These are phyloP conservation scores for Eumaeus atala DNA, from an alignment of 1,140 invertebrate genomes.

Conservation along the genomic window DNA sequence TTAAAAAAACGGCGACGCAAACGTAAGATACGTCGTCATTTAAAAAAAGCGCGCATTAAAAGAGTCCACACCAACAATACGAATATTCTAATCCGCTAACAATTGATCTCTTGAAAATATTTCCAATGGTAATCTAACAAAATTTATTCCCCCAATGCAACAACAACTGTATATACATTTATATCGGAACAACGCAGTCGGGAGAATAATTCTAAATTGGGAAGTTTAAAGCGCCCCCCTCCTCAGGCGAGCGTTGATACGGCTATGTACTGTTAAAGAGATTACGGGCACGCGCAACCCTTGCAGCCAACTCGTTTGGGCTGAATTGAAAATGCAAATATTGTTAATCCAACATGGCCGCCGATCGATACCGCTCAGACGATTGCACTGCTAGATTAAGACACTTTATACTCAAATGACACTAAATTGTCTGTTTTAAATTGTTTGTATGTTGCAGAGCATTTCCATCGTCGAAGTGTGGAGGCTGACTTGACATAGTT, in stretches of 20 bases:
- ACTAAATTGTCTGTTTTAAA: background rate
- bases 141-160: conserved; percentile 15
- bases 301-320: conserved; percentile 21
- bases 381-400: no score
- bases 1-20: conserved; percentile 3
- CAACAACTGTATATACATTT: conserved; percentile 15
- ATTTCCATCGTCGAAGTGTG: no score
- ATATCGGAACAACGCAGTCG: conserved; percentile 17
- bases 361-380: conserved; percentile 7
- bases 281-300: conserved; percentile 41
- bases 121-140: conserved; percentile 9
- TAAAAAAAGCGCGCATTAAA: background rate
- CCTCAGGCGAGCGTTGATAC: conserved; percentile 24
- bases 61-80: background rate
- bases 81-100: conserved; percentile 10
- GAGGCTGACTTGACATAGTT: no score
- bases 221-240: conserved; percentile 29
- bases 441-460: background rate
- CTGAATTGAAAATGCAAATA: conserved; percentile 62
- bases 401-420: background rate
- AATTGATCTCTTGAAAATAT: conserved; percentile 6
- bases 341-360: conserved; percentile 51
- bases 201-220: conserved; percentile 32
- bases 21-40: no score
- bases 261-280: conserved; percentile 34